Percentiles rank a stretch among this genome's conserved stretches.
Conservation (phyloP, 2,113 vertebrate species). For the Athene cunicularia region DNA sequence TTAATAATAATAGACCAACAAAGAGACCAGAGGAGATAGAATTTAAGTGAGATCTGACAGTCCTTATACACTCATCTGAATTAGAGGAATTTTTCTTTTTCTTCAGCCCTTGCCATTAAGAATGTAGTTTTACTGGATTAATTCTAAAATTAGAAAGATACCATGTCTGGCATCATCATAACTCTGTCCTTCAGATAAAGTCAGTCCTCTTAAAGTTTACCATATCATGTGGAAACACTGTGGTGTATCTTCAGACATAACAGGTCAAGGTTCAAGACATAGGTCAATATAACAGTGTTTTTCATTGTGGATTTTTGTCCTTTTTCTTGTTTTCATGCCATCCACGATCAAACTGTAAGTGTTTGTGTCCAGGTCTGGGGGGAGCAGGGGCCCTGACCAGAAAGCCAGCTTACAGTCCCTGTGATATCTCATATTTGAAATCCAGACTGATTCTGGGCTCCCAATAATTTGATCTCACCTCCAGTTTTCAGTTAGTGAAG, state of each 20-base stretch:
- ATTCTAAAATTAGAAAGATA: neutral
- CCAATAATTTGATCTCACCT: neutral
- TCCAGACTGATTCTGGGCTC: neutral
- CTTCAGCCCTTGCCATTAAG: neutral
- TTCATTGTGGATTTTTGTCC: neutral
- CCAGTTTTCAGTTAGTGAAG: slow-evolving; percentile 1
- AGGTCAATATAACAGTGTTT: neutral
- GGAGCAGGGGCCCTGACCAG: neutral
- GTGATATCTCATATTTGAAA: neutral
- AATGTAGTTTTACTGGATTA: neutral
- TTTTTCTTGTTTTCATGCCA: slow-evolving; percentile 21
- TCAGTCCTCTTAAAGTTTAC: neutral
- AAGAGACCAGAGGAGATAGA: neutral
- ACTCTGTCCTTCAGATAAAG: neutral
- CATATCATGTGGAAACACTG: neutral
- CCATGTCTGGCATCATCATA: neutral
- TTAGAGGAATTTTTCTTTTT: neutral
- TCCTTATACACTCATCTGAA: neutral
- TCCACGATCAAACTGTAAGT: neutral
- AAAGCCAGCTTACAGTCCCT: neutral
- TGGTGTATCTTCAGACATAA: neutral
- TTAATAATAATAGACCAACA: neutral
- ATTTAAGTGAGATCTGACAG: neutral
- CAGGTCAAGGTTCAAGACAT: neutral
- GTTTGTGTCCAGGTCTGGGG: slow-evolving; percentile 15